phyloP scores from a whole-genome alignment of 2,113 vertebrate genomes.

The Campylomormyrus tamandua region DNA sequence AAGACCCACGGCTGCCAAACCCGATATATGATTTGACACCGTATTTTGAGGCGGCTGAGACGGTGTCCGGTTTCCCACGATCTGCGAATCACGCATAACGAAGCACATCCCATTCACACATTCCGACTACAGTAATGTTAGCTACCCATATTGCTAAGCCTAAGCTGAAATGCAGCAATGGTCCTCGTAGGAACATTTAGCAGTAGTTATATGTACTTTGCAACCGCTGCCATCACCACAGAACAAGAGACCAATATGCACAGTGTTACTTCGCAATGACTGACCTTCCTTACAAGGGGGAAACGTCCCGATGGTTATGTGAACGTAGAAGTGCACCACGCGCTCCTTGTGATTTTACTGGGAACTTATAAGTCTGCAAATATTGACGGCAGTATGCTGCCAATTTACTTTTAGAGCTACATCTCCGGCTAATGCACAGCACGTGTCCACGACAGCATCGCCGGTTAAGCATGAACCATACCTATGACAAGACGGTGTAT shows the following conservation, averaged over 20 bases:
- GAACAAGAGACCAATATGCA: background rate
- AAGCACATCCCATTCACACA: background rate
- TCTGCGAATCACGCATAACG: background rate
- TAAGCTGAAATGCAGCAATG: background rate
- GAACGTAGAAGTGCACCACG: background rate
- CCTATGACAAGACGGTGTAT: background rate
- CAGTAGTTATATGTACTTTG: background rate
- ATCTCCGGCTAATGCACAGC: background rate
- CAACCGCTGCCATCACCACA: background rate
- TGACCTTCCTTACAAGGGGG: background rate
- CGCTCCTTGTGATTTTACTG: background rate
- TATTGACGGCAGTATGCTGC: background rate
- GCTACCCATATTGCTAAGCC: background rate
- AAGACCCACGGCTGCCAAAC: background rate
- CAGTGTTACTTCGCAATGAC: background rate
- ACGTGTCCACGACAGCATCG: background rate
- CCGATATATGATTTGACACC: background rate
- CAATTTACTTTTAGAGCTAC: background rate
- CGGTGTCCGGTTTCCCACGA: background rate
- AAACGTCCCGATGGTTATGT: background rate
- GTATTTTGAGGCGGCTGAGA: background rate
- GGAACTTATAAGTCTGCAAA: background rate
- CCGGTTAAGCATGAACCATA: background rate
- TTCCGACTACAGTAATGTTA: background rate
- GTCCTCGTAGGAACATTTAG: background rate